Percentiles rank a stretch among this genome's conserved stretches.
phyloP scores from a whole-genome alignment of 2,113 vertebrate genomes.

The Delphinapterus leucas region DNA sequence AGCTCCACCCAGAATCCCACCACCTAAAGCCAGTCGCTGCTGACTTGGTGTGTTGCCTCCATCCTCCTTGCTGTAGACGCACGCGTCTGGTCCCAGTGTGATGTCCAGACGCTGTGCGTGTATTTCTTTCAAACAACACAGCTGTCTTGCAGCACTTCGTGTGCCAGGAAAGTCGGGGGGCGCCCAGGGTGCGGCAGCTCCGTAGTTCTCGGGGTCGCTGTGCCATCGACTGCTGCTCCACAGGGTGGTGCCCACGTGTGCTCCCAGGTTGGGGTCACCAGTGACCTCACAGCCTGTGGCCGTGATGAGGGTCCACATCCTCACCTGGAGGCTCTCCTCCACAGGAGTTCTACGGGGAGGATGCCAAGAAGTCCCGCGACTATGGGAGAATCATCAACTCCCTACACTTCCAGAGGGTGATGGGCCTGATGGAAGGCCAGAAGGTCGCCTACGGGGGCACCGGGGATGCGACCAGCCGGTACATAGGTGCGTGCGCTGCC shows the following conservation, averaged over 20 bases:
- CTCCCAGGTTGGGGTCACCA: neutral
- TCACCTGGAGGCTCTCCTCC: neutral
- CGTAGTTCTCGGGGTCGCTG: neutral
- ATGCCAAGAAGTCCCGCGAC: slow-evolving; percentile 88
- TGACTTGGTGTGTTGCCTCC: too few relatives aligned
- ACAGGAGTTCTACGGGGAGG: slow-evolving; percentile 93
- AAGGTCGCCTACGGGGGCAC: slow-evolving; percentile 88
- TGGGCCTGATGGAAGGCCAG: slow-evolving; percentile 89
- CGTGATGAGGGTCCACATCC: fast-evolving
- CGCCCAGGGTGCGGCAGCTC: neutral
- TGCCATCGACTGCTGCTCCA: neutral
- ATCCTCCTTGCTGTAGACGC: neutral
- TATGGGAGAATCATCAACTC: slow-evolving; percentile 90
- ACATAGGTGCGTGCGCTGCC: slow-evolving; percentile 86
- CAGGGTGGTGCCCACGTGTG: neutral
- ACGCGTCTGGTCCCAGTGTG: fast-evolving
- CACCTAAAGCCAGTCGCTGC: neutral
- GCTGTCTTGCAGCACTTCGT: neutral
- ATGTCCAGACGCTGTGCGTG: neutral
- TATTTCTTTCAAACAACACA: neutral
- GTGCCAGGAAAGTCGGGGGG: fast-evolving
- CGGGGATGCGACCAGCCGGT: slow-evolving; percentile 86
- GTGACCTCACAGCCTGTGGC: neutral
- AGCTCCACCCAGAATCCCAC: neutral
- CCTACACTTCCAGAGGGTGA: slow-evolving; percentile 88